Conservation (phyloP, 2,797 vertebrate genomes). For the Melanotaenia maccullochi region DNA sequence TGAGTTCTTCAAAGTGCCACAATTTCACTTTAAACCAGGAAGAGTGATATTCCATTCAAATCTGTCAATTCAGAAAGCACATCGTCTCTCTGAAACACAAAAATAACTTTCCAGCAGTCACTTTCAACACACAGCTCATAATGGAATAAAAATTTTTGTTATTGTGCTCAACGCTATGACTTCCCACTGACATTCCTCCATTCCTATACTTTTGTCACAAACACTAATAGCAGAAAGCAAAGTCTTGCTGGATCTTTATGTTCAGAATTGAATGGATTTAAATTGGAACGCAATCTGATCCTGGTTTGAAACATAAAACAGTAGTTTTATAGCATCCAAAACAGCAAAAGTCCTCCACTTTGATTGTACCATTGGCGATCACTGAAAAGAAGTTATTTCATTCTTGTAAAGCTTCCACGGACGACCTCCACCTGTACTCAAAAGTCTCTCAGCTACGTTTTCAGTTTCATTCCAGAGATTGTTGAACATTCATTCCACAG, state of each 20-base stretch:
- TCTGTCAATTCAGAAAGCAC: constrained; percentile 29
- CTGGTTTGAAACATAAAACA: constrained; percentile 5
- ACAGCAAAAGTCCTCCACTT: constrained; percentile 22
- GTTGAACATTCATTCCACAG: constrained; percentile 51
- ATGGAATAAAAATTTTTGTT: not conserved
- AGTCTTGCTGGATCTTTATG: not conserved
- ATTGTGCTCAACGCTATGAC: not conserved
- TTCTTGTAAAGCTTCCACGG: not conserved
- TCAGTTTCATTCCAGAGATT: constrained; percentile 13
- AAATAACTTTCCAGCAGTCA: not conserved
- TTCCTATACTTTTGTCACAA: not conserved
- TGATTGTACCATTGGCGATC: constrained; percentile 24
- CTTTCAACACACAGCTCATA: not conserved
- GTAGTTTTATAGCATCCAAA: constrained; percentile 8
- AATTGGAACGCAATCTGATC: constrained; percentile 13
- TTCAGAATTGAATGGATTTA: constrained; percentile 13
- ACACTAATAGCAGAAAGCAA: not conserved
- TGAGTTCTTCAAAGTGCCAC: constrained; percentile 10
- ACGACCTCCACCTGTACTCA: not conserved
- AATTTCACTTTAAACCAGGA: constrained; percentile 17
- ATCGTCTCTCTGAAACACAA: not conserved
- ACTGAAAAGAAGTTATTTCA: not conserved
- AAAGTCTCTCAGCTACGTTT: constrained; percentile 24
- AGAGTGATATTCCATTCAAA: constrained; percentile 13
- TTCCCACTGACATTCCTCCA: not conserved